Base-by-base conservation (phyloP, 53 echinoderm and acorn worm genomes). In the Paracentrotus lividus region DNA sequence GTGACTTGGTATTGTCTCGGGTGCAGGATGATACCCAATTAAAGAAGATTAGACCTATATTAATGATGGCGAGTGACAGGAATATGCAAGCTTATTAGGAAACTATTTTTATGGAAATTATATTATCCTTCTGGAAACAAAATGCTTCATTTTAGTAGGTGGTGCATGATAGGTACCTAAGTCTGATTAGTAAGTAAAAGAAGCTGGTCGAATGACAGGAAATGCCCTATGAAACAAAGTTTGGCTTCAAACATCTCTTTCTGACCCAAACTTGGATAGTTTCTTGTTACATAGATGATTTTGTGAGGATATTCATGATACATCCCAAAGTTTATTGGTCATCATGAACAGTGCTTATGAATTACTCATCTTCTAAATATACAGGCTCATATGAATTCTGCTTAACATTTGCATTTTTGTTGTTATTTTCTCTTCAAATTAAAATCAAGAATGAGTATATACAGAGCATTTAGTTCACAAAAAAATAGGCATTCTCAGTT, bases 11-110 rank as follows among this genome's bases (percentile, higher is more conserved):
- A 26, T 26, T 33, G 24, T 78, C 78, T 44, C 7, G 32, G 23
- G 24, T 45, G 78, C 47, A 78, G 45, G 78, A 78, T 78, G 78
- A 78, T 78, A 24, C 47, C 45, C n/a, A 78, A 78, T 78, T 78
- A 78, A n/a, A n/a, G 26, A 78, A 45, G 78, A 78, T 78, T 78
- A 78, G 45, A n/a, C 15, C 78, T 78, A 1, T n/a, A 78, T 44
- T 45, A 45, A 44, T 45, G 78, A 75, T 75, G 75, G 40, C 75
- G 15, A 75, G 40, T 24, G 78, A 78, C 78, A 78, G 16, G n/a
- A 78, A 78, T 78, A 78, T 45, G 18, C 8, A 69, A n/a, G 78
- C 43, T 45, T 45, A 45, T 45, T 23, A 21, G 40, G 61, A 2
- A 4, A 40, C 36, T 75, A 4, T 75, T 38, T 75, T 75, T 75